Base-by-base conservation (phyloP, 2,797 vertebrate genomes). In the Lophura swinhoii region DNA sequence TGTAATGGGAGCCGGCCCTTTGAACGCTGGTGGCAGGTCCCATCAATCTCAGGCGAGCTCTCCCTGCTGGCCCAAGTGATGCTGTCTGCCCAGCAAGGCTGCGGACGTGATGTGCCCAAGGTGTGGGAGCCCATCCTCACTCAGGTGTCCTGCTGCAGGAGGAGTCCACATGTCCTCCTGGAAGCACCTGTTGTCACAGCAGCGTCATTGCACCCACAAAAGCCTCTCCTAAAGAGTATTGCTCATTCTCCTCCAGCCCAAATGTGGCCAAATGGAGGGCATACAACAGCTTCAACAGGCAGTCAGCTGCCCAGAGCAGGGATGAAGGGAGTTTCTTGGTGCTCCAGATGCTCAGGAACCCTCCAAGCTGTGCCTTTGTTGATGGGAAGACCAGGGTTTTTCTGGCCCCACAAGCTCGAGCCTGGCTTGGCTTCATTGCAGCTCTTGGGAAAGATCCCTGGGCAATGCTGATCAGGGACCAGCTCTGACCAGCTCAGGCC, bases 1-100 rank as follows among this genome's bases (percentile, higher is more conserved):
- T 64, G 97, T 95, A 96, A 97, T n/a, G 41, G 88, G 96, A 97
- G 95, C 63, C 14, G 62, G 88, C 90, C 85, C 87, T 79, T 85
- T 26, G 92, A 94, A 82, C n/a, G 4, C 48, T 48, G 37, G 35
- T 14, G 33, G 75, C 95, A 80, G 89, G 91, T 43, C 69, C 92
- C 95, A 94, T 91, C 96, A 96, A 96, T 96, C 95, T 96, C 88
- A 0, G 95, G 90, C 67, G 67, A 87, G 88, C 56, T 88, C 49
- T 78, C 84, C 81, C 80, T 0, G 35, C 10, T 91, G 90, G 84
- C 66, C 79, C 24, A 39, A 56, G 60, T 21, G 85, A 24, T 43
- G 37, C 18, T 71, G 85, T 60, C 66, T 88, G 75, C 39, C 60
- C 4, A 0, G 33, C 0, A 1, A 35, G 33, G n/a, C 44, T 29